These are phyloP conservation scores for Laupala kohalensis DNA, from an alignment of 1,140 invertebrate genomes.

Conservation along the genomic window DNA sequence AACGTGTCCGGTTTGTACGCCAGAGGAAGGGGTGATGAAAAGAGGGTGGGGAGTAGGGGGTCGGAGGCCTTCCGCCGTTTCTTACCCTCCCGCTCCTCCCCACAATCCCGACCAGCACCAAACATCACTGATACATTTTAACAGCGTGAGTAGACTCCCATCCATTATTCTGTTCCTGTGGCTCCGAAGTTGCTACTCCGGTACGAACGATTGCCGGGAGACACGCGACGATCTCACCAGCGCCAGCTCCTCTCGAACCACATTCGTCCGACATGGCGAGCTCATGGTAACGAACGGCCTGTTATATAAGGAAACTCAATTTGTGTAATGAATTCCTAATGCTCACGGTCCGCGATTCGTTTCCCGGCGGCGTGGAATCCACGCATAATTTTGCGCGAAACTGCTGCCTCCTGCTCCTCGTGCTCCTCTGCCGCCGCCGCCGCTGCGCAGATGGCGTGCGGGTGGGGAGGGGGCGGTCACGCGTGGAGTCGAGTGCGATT, in stretches of 20 bases:
- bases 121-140: not conserved
- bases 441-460: no score
- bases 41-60: no score
- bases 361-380: not conserved
- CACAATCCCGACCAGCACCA: not conserved
- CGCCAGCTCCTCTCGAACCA: no score
- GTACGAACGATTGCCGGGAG: not conserved
- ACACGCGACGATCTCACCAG: not conserved
- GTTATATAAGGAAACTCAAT: not conserved
- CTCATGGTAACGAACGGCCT: not conserved
- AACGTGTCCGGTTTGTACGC: not conserved
- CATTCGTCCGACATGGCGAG: no score
- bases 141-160: not conserved
- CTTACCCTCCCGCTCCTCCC: not conserved
- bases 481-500: no score
- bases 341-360: not conserved
- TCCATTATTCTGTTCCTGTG: not conserved
- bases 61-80: no score
- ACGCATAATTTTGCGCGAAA: not conserved
- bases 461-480: no score
- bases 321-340: not conserved
- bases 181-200: not conserved
- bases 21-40: not conserved
- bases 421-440: no score
- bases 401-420: no score